These are phyloP conservation scores for Metaphire vulgaris DNA, from an alignment of 1,140 invertebrate species.

Conservation along the genomic window DNA sequence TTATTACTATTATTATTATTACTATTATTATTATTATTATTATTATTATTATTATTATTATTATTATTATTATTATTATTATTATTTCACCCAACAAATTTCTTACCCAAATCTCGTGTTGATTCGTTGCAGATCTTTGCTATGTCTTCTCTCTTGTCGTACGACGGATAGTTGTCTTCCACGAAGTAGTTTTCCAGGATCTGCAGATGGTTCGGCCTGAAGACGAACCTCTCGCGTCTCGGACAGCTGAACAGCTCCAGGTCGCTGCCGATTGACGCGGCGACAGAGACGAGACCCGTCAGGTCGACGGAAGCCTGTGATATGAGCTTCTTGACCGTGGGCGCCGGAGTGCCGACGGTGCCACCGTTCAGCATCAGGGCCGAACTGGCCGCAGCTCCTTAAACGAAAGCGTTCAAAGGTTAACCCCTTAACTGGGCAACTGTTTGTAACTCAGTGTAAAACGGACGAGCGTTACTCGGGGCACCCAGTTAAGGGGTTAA, in stretches of 20 bases:
- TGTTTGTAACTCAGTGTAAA: too few species aligned
- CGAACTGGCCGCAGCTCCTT: constrained; percentile 12
- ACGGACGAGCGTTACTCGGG: too few species aligned
- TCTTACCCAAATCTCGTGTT: constrained; percentile 29
- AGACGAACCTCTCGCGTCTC: constrained; percentile 50
- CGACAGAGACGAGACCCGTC: not conserved
- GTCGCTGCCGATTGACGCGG: constrained; percentile 13
- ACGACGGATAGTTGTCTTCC: constrained; percentile 49
- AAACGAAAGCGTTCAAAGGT: too few species aligned
- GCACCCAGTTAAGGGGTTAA: too few species aligned
- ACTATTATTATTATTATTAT: too few species aligned
- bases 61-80: too few species aligned
- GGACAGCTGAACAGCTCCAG: constrained; percentile 27
- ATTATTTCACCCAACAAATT: too few species aligned
- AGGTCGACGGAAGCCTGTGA: not conserved
- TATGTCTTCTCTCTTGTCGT: constrained; percentile 48
- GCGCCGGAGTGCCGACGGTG: too few species aligned
- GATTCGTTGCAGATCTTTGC: constrained; percentile 46
- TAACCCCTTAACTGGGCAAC: too few species aligned
- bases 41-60: too few species aligned
- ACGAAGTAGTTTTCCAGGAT: constrained; percentile 49
- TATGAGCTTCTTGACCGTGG: constrained; percentile 13
- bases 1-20: too few species aligned
- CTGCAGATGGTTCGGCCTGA: constrained; percentile 49
- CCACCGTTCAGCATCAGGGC: not conserved